Conservation (phyloP, 2,888 invertebrate species). For the Melinopterus prodromus region DNA sequence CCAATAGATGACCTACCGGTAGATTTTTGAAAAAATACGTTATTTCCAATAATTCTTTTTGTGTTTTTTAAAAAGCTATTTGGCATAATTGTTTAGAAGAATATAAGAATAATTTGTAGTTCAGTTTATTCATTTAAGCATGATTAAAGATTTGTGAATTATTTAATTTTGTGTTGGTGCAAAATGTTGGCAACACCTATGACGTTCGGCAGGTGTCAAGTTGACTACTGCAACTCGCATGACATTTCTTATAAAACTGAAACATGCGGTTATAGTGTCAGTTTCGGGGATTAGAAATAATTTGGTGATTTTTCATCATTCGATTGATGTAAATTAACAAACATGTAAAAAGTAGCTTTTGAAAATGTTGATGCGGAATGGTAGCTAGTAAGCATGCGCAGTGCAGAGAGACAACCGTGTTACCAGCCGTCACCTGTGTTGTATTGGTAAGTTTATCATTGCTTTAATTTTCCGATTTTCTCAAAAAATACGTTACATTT, state of each 20-base stretch:
- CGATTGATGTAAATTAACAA: conserved; percentile 21
- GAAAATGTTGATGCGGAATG: conserved; percentile 31
- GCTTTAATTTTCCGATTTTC: conserved; percentile 53
- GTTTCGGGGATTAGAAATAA: conserved; percentile 21
- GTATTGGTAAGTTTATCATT: conserved; percentile 62
- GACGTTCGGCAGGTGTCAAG: conserved; percentile 9
- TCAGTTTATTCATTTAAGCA: neutral
- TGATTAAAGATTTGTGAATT: neutral
- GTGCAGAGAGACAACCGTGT: conserved; percentile 54
- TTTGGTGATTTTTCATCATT: neutral
- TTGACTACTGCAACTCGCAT: neutral
- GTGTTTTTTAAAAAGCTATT: neutral
- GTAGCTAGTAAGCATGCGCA: conserved; percentile 54
- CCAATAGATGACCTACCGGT: conserved; percentile 14
- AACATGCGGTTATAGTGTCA: neutral
- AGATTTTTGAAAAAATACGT: neutral
- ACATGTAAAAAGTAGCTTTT: conserved; percentile 20
- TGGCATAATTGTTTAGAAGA: neutral
- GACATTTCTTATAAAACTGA: conserved; percentile 10
- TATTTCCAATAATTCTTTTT: neutral
- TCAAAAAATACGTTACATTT: conserved; percentile 53
- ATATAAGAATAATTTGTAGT: neutral
- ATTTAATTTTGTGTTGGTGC: neutral
- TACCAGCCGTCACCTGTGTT: conserved; percentile 66
- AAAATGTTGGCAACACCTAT: neutral